phyloP scores from a whole-genome alignment of 2,113 vertebrate genomes.

The Ceratotherium simum region DNA sequence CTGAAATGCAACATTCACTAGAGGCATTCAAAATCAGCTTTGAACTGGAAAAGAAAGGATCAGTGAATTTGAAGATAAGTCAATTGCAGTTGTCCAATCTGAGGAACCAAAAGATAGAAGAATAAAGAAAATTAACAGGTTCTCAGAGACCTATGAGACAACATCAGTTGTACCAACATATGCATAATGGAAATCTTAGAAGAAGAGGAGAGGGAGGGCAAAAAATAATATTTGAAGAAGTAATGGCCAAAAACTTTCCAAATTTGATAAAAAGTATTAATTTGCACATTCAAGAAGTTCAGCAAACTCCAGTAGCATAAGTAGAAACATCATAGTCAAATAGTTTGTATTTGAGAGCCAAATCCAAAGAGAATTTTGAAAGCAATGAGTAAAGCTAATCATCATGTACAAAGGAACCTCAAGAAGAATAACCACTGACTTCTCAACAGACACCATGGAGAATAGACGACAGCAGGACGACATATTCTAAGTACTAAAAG shows the following conservation, averaged over 20 bases:
- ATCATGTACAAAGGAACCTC: neutral
- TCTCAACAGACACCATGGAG: neutral
- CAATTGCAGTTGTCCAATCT: neutral
- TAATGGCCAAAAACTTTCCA: neutral
- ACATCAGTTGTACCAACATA: neutral
- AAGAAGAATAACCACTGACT: neutral
- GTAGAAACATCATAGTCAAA: neutral
- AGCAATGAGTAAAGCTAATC: neutral
- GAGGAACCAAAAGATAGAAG: neutral
- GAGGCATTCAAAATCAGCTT: neutral
- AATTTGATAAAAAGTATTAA: neutral
- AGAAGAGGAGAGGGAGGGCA: neutral
- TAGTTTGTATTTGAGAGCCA: neutral
- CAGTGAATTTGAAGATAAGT: neutral
- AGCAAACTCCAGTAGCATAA: neutral
- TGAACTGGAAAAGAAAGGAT: neutral
- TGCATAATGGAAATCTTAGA: neutral
- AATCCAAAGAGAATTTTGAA: constrained; percentile 10
- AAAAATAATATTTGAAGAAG: neutral
- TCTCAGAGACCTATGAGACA: neutral
- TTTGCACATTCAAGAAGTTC: neutral
- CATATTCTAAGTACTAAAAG: neutral
- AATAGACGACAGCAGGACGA: neutral
- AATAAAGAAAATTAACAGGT: neutral
- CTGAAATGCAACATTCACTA: neutral